Base-by-base conservation (phyloP, 2,113 vertebrate species). In the Hemibagrus wyckioides region DNA sequence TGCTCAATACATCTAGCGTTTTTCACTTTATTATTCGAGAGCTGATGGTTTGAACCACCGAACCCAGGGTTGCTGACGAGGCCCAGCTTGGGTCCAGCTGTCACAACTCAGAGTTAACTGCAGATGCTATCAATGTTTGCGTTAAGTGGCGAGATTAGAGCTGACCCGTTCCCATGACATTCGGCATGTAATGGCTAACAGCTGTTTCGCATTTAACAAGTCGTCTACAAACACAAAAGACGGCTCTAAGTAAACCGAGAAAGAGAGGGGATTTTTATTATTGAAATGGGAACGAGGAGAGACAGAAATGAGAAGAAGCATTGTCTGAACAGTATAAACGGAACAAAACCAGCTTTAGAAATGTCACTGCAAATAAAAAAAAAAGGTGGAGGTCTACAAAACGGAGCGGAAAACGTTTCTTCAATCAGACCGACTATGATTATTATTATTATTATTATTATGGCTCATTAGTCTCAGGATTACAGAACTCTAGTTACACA, bases 161-260 rank as follows among this genome's bases (percentile, higher is more conserved):
- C 36, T 73, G 79, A 86, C 85, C 79, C 65, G 1, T 73, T 86
- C 85, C 85, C 85, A 86, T 82, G 79, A 71, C 79, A 82, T 57
- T 30, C 52, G 6, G 63, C 1, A 14, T 33, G 50, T 82, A 86
- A 86, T 48, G 52, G 36, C 57, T 86, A n/a, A 10, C 63, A 15
- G 84, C 67, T 39, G 30, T 28, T 15, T 4, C 0, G 23, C 1
- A 69, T 10, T 30, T 4, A 36, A 33, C 23, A 15, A 54, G 39
- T 73, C 54, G 4, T 0, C n/a, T 6, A 9, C 19, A 19, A 83
- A 61, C 67, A 76, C 48, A 50, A 81, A 57, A n/a, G 36, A 61
- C 19, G 3, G 36, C 28, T 65, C 39, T 71, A 69, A 59, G 36
- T 61, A 75, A 87, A 59, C 79, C 33, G 4, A 87, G 54, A 17